These are phyloP conservation scores for Arbacia lixula DNA, from an alignment of 53 echinoderm and acorn worm genomes.

Conservation along the genomic window DNA sequence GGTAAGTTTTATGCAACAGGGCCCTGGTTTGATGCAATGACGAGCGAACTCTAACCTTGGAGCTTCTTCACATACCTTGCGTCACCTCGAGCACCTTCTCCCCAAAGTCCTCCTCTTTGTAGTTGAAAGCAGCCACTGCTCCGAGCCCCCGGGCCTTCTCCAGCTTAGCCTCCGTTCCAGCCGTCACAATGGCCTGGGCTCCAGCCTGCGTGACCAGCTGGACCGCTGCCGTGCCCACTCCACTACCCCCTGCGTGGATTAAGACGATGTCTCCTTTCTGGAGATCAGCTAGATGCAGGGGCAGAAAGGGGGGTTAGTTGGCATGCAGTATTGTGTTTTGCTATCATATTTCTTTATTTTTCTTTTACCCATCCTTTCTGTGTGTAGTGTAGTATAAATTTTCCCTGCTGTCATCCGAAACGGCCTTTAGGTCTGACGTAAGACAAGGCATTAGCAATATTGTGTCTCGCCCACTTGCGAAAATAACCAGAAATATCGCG, in stretches of 20 bases:
- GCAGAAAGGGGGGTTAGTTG: neutral
- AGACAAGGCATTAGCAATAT: too few relatives aligned
- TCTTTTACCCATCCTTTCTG: too few relatives aligned
- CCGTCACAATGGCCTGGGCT: constrained; percentile 84
- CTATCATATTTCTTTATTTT: too few relatives aligned
- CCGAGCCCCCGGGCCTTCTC: constrained; percentile 74
- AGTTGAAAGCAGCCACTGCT: constrained; percentile 87
- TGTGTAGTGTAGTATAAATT: too few relatives aligned
- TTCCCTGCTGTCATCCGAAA: too few relatives aligned
- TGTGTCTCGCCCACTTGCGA: too few relatives aligned
- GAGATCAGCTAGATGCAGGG: constrained; percentile 6
- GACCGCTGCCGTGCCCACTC: constrained; percentile 89
- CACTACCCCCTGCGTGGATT: constrained; percentile 92
- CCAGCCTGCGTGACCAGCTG: constrained; percentile 81
- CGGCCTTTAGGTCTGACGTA: too few relatives aligned
- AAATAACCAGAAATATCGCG: too few relatives aligned
- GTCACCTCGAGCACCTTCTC: constrained; percentile 78
- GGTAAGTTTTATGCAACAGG: too few relatives aligned
- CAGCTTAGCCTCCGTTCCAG: constrained; percentile 81
- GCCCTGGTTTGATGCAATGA: too few relatives aligned
- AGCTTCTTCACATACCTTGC: constrained; percentile 70
- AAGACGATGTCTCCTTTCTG: constrained; percentile 71
- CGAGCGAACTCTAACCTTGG: too few relatives aligned
- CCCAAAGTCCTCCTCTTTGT: constrained; percentile 87
- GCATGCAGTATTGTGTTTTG: neutral